phyloP scores from a whole-genome alignment of 2,888 invertebrate genomes.

The Microchrysa polita region DNA sequence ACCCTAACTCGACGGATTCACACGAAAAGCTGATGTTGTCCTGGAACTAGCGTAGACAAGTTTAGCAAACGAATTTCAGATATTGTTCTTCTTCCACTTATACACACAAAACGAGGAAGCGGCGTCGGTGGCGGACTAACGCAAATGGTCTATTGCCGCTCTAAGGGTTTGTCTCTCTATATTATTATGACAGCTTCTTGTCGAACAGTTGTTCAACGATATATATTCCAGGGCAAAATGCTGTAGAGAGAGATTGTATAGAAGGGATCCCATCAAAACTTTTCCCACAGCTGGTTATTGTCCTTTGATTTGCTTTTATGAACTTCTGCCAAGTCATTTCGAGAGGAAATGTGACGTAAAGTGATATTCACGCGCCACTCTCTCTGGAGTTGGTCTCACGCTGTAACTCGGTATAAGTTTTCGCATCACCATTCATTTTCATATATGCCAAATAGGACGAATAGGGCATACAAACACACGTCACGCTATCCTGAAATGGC shows the following conservation, averaged over 20 bases:
- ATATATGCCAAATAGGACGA: neutral
- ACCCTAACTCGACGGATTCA: neutral
- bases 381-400: neutral
- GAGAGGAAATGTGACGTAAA: conserved; percentile 37
- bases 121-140: neutral
- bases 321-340: conserved; percentile 46
- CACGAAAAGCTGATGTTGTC: neutral
- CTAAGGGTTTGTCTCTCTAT: conserved; percentile 18
- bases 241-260: conserved; percentile 7
- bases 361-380: neutral
- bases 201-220: conserved; percentile 31
- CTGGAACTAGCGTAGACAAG: neutral
- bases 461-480: neutral
- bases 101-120: too few relatives aligned
- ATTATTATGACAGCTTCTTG: conserved; percentile 36
- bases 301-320: conserved; percentile 49
- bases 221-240: neutral
- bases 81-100: neutral
- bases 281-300: conserved; percentile 46
- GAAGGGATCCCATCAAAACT: conserved; percentile 46
- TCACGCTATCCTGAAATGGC: neutral
- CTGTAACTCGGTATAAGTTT: too few relatives aligned
- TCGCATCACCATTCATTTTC: neutral
- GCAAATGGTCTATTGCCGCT: conserved; percentile 28
- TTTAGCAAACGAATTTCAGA: neutral